These are phyloP conservation scores for Rhynchonema sp. DNA, from an alignment of 2,888 invertebrate genomes.

Conservation along the genomic window DNA sequence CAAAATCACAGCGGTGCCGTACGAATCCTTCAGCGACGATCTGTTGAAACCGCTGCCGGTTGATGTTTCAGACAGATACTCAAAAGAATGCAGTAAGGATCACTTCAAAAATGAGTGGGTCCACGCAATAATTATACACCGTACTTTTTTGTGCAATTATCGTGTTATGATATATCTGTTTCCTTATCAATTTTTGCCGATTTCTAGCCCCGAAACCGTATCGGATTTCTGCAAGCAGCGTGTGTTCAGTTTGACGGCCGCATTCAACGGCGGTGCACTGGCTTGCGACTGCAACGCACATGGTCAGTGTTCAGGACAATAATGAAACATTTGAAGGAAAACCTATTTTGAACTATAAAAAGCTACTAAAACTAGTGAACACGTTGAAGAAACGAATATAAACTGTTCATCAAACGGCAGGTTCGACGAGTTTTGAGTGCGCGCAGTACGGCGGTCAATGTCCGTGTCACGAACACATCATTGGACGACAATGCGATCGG, in stretches of 20 bases:
- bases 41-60: constrained; percentile 19
- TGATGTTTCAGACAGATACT: constrained; percentile 42
- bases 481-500: constrained; percentile 59
- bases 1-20: constrained; percentile 21
- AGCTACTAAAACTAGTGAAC: too few species aligned
- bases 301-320: constrained; percentile 8
- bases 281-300: constrained; percentile 58
- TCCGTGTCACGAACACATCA: constrained; percentile 70
- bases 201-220: constrained; percentile 13
- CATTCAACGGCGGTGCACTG: constrained; percentile 79
- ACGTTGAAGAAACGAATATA: too few species aligned
- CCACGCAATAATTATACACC: not conserved
- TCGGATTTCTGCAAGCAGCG: constrained; percentile 59
- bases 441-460: constrained; percentile 89
- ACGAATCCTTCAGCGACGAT: constrained; percentile 14
- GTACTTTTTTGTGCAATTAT: not conserved
- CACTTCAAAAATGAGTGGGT: constrained; percentile 50
- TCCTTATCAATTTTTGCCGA: not conserved
- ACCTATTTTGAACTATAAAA: too few species aligned
- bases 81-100: constrained; percentile 64
- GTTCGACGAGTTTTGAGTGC: constrained; percentile 68
- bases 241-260: constrained; percentile 75
- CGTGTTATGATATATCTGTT: not conserved
- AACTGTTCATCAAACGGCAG: constrained; percentile 1
- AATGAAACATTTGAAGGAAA: too few species aligned